A percentile compares a stretch with the other conserved stretches of the same genome.
Conservation (phyloP, 2,113 vertebrate genomes). For the Sminthopsis crassicaudata region DNA sequence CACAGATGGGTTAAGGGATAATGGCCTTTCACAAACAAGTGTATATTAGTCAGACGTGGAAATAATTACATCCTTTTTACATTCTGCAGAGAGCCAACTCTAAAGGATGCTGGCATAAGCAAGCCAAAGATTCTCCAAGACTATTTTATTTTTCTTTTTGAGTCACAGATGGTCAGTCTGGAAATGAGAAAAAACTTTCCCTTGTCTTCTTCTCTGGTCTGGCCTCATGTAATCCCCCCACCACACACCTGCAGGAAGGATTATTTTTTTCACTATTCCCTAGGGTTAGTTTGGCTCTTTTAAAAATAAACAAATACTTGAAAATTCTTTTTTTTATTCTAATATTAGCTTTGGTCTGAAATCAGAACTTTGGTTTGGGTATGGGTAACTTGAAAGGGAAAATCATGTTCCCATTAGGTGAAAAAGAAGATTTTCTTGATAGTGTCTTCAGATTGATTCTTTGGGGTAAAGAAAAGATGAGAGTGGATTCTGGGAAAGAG, state of each 20-base stretch:
- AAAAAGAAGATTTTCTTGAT: constrained; percentile 38
- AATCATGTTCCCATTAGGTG: constrained; percentile 39
- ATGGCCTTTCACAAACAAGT: constrained; percentile 66
- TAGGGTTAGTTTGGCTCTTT: constrained; percentile 76
- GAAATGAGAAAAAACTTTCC: constrained; percentile 39
- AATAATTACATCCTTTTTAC: constrained; percentile 69
- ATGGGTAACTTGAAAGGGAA: constrained; percentile 47
- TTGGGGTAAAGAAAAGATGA: constrained; percentile 4
- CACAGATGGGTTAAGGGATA: constrained; percentile 65
- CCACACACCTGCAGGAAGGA: constrained; percentile 67
- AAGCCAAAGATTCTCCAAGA: constrained; percentile 57
- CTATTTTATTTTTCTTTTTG: constrained; percentile 55
- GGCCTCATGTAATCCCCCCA: constrained; percentile 64
- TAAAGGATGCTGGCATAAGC: constrained; percentile 49
- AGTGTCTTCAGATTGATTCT: constrained; percentile 43
- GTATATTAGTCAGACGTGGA: constrained; percentile 67
- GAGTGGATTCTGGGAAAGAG: background rate
- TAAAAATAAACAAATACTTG: constrained; percentile 77
- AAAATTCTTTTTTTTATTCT: constrained; percentile 67
- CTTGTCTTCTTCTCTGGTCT: constrained; percentile 62
- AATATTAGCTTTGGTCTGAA: constrained; percentile 79
- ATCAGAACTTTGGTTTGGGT: constrained; percentile 72
- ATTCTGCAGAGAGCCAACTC: constrained; percentile 65
- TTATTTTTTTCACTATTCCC: constrained; percentile 70
- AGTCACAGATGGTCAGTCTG: constrained; percentile 57